Conservation (phyloP, 2,797 vertebrate species). For the Acipenser transmontanus region DNA sequence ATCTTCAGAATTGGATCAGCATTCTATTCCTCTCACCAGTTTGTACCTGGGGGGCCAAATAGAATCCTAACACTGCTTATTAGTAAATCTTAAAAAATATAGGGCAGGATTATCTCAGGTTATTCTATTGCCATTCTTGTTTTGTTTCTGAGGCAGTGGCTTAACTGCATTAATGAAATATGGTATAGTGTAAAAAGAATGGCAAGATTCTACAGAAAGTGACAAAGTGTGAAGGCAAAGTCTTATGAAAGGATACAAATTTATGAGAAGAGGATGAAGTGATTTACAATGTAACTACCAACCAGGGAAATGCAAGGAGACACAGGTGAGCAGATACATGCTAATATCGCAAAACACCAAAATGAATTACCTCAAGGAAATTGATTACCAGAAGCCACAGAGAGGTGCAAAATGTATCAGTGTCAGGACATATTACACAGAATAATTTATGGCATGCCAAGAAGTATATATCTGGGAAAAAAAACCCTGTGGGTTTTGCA, state of each 20-base stretch:
- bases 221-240: not conserved
- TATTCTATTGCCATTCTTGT: too few relatives aligned
- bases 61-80: too few relatives aligned
- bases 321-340: not conserved
- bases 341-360: conserved; percentile 4
- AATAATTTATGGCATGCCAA: conserved; percentile 2
- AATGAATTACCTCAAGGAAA: not conserved
- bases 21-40: too few relatives aligned
- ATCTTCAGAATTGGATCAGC: too few relatives aligned
- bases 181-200: too few relatives aligned
- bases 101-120: too few relatives aligned
- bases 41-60: too few relatives aligned
- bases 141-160: too few relatives aligned
- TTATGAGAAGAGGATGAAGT: not conserved
- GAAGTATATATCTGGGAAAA: not conserved
- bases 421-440: not conserved
- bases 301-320: conserved; percentile 5
- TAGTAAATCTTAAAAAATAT: too few relatives aligned
- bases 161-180: too few relatives aligned
- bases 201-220: too few relatives aligned
- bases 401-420: conserved; percentile 1
- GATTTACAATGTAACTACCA: conserved; percentile 1
- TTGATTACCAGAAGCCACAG: conserved; percentile 4
- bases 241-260: not conserved
- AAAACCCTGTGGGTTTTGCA: not conserved